Evolutionary conservation across 1,140 invertebrate genomes (phyloP).

Genomic region (Drosophila aff.): DNA sequence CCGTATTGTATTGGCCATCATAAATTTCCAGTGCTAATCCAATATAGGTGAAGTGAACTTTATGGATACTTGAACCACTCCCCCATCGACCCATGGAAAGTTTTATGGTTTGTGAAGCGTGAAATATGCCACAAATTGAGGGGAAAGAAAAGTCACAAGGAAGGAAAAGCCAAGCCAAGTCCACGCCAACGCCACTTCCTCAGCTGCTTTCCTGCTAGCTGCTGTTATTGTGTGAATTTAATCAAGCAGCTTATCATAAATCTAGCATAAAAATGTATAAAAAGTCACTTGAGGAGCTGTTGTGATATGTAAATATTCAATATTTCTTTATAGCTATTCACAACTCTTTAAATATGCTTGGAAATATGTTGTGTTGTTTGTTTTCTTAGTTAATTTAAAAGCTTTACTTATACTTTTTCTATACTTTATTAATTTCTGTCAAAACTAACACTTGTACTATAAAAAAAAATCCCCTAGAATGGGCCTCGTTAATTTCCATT

Average conservation of each 20-base stretch:
- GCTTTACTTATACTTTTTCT: no score
- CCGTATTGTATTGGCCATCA: conserved; percentile 47
- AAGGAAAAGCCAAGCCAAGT: conserved; percentile 8
- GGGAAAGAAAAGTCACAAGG: conserved; percentile 23
- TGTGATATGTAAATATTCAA: conserved; percentile 7
- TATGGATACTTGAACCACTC: conserved; percentile 72
- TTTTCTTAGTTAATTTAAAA: neutral
- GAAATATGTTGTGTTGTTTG: neutral
- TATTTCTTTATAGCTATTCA: neutral
- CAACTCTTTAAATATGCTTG: no score
- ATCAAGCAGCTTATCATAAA: conserved; percentile 24
- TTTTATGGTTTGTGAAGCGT: conserved; percentile 76
- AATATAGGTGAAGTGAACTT: conserved; percentile 81
- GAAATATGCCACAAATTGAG: conserved; percentile 77
- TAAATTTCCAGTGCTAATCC: conserved; percentile 78
- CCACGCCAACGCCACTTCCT: neutral
- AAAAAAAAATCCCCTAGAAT: neutral
- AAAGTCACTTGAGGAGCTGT: neutral
- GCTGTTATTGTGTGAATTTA: conserved; percentile 10
- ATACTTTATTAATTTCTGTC: neutral
- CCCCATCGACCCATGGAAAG: conserved; percentile 37
- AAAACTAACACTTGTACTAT: neutral
- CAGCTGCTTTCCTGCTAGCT: neutral
- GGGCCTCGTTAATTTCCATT: neutral
- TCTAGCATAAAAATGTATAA: conserved; percentile 6